Evolutionary conservation across 2,888 invertebrate genomes (phyloP).

Genomic region (Tenthredo distinguenda): DNA sequence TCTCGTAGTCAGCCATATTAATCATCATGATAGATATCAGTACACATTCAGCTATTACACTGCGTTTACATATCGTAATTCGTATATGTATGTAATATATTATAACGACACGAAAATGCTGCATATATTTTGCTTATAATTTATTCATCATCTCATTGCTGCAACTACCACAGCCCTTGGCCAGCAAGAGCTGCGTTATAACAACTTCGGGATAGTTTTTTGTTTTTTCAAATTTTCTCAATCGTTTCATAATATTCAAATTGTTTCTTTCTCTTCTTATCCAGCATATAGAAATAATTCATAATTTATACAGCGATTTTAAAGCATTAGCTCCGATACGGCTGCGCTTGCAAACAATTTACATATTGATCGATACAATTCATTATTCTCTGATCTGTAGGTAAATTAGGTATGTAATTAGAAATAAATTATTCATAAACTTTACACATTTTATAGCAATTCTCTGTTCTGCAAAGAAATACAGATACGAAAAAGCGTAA

Average conservation of each 20-base stretch:
- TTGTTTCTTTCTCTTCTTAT: background rate
- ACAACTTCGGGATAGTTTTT: background rate
- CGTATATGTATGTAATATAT: background rate
- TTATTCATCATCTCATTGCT: constrained; percentile 15
- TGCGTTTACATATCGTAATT: background rate
- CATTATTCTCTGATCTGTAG: background rate
- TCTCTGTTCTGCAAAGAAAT: background rate
- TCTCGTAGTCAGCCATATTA: background rate
- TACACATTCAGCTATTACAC: background rate
- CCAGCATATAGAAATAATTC: background rate
- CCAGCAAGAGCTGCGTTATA: constrained; percentile 69
- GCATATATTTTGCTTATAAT: constrained; percentile 4
- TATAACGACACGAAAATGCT: background rate
- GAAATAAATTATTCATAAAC: no score
- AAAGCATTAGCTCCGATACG: background rate
- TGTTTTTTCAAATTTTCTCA: background rate
- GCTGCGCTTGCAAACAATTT: background rate
- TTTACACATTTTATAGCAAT: background rate
- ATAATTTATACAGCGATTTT: background rate
- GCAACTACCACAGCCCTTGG: constrained; percentile 66
- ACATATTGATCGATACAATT: background rate
- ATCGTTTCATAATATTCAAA: background rate
- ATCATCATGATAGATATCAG: background rate
- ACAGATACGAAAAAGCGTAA: background rate
- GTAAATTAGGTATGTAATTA: background rate